Evolutionary conservation across 92 coral and sea anemone species (phyloP), one percentile per base, ranked within the genome.

Genomic region (Umimayanthus kanabou): DNA sequence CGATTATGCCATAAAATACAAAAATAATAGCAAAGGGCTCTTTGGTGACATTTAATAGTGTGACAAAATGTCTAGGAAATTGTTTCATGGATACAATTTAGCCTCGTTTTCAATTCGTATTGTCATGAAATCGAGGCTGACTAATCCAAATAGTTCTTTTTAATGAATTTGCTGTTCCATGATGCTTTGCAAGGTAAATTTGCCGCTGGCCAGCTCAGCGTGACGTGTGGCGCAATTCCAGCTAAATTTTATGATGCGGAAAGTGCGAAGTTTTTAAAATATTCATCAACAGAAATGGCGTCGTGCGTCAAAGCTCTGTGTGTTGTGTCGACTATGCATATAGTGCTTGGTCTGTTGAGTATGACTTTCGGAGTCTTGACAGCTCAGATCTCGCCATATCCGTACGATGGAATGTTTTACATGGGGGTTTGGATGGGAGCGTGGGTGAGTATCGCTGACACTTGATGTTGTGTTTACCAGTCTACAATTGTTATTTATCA

Each of bases 401-500:
- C 87, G 25, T 88, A 92, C 80, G 39, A 72, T 69, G 98, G 98
- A 13, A 77, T 93, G 11, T 95, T 89, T 82, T 95, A 95, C 18
- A 93, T 95, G 94, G 98, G 98, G 37, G 88, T 95, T n/a, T 95
- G 98, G 98, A 90, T 95, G 33, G 98, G 98, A 14, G 87, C 80
- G 57, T 95, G 96, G 98, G 98, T 95, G 79, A 64, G 98, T 92
- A 13, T 13, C 22, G 39, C 79, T 37, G 9, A 53, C 18, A 10
- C 64, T 55, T 11, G 22, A 55, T 55, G 22, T 11, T 2, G 18
- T 55, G 22, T 2, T 58, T 20, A 45, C 49, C 20, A 55, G 1
- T 11, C 20, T 55, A 8, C 15, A 11, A 55, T 13, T 7, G 20
- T 55, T 55, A 55, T 55, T 55, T 55, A 6, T 3, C 69, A 61